Evolutionary conservation across 92 coral and sea anemone species (phyloP).

Genomic region (Muricea muricata): DNA sequence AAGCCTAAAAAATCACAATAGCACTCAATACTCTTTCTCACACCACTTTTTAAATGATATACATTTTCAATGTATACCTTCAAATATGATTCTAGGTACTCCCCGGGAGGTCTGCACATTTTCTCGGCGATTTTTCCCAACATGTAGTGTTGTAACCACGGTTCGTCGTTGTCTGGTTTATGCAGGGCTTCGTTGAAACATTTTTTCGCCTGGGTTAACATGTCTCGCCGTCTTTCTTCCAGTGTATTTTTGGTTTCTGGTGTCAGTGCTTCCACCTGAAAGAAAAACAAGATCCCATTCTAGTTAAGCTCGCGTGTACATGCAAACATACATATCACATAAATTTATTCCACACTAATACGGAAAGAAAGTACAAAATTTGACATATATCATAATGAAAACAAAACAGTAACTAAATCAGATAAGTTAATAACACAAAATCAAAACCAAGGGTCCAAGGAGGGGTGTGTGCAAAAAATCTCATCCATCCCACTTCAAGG

Average conservation of each 20-base stretch:
- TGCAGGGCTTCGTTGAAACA: constrained; percentile 92
- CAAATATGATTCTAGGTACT: constrained; percentile 83
- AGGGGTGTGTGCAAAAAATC: too few relatives aligned
- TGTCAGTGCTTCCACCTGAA: constrained; percentile 83
- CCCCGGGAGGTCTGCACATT: constrained; percentile 73
- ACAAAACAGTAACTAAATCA: too few relatives aligned
- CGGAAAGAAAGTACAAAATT: too few relatives aligned
- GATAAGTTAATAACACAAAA: too few relatives aligned
- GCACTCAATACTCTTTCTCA: too few relatives aligned
- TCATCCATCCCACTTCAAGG: too few relatives aligned
- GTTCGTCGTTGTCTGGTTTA: constrained; percentile 89
- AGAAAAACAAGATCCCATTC: constrained; percentile 20
- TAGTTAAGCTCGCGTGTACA: background rate
- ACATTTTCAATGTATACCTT: constrained; percentile 59
- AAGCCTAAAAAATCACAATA: too few relatives aligned
- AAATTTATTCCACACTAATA: too few relatives aligned
- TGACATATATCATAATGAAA: too few relatives aligned
- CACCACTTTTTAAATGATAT: too few relatives aligned
- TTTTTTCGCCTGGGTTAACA: constrained; percentile 86
- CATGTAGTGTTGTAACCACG: constrained; percentile 97
- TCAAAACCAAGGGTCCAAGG: too few relatives aligned
- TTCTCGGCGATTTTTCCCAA: constrained; percentile 97
- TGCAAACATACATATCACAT: too few relatives aligned
- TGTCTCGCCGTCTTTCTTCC: constrained; percentile 83
- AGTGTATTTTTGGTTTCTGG: constrained; percentile 76